A percentile compares a stretch with the other conserved stretches of the same genome.
These are phyloP conservation scores for Yoshiicerus persimilis DNA, from an alignment of 1,140 invertebrate species.

Conservation along the genomic window DNA sequence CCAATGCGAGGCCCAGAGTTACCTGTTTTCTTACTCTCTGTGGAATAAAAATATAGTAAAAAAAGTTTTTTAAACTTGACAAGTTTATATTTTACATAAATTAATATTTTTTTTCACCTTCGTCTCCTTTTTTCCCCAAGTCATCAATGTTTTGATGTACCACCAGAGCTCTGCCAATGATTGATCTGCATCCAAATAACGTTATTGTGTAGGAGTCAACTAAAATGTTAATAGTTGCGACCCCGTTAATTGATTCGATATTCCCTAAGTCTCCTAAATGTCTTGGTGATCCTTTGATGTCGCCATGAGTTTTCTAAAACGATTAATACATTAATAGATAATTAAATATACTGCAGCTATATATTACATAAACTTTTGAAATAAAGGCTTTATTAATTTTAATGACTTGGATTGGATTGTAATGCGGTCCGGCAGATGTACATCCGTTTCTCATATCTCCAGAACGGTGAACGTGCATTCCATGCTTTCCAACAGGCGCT, in stretches of 20 bases:
- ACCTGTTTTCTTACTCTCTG: slow-evolving; percentile 59
- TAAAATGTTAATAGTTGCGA: slow-evolving; percentile 48
- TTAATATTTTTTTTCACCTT: too few relatives aligned
- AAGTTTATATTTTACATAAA: too few relatives aligned
- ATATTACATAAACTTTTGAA: background rate
- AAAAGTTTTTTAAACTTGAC: too few relatives aligned
- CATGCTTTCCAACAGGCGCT: background rate
- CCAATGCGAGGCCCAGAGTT: slow-evolving; percentile 59
- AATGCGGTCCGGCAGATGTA: slow-evolving; percentile 57
- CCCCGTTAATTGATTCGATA: slow-evolving; percentile 55
- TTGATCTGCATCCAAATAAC: slow-evolving; percentile 51
- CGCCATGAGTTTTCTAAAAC: slow-evolving; percentile 51
- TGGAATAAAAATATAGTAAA: too few relatives aligned
- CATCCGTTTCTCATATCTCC: slow-evolving; percentile 67
- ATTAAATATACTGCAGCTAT: background rate
- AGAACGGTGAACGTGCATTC: slow-evolving; percentile 59
- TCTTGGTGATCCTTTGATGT: slow-evolving; percentile 61
- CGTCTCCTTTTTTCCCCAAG: slow-evolving; percentile 56
- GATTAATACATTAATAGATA: background rate
- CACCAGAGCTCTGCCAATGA: slow-evolving; percentile 57
- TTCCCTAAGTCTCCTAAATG: slow-evolving; percentile 65
- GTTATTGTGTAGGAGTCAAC: slow-evolving; percentile 55
- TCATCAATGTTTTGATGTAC: slow-evolving; percentile 59
- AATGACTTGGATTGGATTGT: slow-evolving; percentile 51
- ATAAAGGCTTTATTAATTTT: too few relatives aligned